Base-by-base conservation (phyloP, 2,113 vertebrate species). In the Uria aalge region DNA sequence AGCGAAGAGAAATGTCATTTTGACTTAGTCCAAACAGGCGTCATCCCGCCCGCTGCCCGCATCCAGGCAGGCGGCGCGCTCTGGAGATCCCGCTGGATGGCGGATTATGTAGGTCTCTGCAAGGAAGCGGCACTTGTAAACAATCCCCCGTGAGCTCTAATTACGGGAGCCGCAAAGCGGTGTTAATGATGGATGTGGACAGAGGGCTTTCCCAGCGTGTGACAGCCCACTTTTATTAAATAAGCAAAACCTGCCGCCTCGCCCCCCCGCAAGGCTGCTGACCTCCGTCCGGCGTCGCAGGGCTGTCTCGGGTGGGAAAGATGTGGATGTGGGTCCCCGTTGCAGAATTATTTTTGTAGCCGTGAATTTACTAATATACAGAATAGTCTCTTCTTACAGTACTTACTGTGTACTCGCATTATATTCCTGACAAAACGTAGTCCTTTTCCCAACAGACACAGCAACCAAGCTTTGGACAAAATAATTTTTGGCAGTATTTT, bases 251-350 rank as follows among this genome's bases (percentile, higher is more conserved):
- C 53, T 55, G 34, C 41, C 24, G 45, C 32, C 85, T 50, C 41
- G 21, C 36, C 48, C 34, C 15, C 27, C 12, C 7, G 2, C n/a
- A 26, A 7, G 19, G 17, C 38, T 72, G 52, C 38, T 69, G 69
- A 48, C 41, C 36, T 34, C 59, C 36, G 8, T 5, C 5, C 6
- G 73, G 64, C 6, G 26, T 21, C 1, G 0, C 11, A 5, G 52
- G 52, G 48, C 6, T 56, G 22, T 30, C 72, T 27, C 19, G 10
- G 34, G 45, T 53, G 50, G 36, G 30, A 57, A 59, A 40, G 59
- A 16, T 3, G 8, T 22, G 30, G 24, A 7, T 21, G 38, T 8
- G 13, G 9, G 14, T 11, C 63, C 38, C 43, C 38, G 8, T 17
- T 47, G 53, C 48, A 64, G 47, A 62, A 71, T 41, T n/a, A 41